Base-by-base conservation (phyloP, 2,113 vertebrate genomes). In the Dunckerocampus dactyliophorus region DNA sequence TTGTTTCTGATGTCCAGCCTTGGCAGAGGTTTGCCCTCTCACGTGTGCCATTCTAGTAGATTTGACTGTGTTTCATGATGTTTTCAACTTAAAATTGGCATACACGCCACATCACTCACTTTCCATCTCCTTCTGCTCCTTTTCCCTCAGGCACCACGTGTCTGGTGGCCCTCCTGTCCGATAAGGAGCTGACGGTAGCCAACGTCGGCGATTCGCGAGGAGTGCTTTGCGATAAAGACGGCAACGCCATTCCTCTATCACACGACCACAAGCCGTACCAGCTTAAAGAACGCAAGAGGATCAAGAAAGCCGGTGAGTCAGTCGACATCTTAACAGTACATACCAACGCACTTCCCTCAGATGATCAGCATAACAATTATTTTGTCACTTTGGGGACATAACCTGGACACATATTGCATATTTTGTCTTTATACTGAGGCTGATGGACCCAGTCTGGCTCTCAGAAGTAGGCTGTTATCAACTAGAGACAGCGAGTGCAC, bases 261-360 rank as follows among this genome's bases (percentile, higher is more conserved):
- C 96, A 99, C 19, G 97, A 99, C 75, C 97, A 99, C 92, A 99
- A 99, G 76, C 97, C 97, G 51, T 98, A 98, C 88, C 95, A 98
- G 67, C 91, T 99, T 55, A 98, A 97, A 75, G 97, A 99, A 75
- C 93, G 97, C 80, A 98, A 97, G 88, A 92, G 97, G 82, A 99
- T 99, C 83, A 98, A 99, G 80, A 93, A 95, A 82, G 96, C 96
- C 1, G 97, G 97, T 98, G 86, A 87, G 89, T 43, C 39, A 14
- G 13, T 14, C 39, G 12, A 14, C 39, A 5, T 43, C 39, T 14
- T 43, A 13, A 1, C 39, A 45, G 46, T 71, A 46, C 50, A 56
- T 16, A 63, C 24, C 11, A 17, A 9, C 13, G 16, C 16, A 42
- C 22, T 22, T 46, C 43, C 31, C 31, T 34, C 31, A 8, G 31